These are phyloP conservation scores for Microctenopoma stevenorrisi DNA, from an alignment of 2,797 vertebrate species.

Conservation along the genomic window DNA sequence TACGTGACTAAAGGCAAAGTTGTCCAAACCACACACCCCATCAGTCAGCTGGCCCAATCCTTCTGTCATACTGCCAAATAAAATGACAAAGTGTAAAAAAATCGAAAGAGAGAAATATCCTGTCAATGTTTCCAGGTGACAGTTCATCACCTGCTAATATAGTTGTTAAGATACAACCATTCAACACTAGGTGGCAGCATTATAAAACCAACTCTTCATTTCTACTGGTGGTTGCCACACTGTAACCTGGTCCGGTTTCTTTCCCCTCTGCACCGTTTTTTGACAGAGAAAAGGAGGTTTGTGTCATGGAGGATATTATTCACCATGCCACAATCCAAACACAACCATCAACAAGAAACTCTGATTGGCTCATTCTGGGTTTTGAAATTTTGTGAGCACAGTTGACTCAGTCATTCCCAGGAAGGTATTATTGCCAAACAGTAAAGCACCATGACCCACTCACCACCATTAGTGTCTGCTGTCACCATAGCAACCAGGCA, in stretches of 20 bases:
- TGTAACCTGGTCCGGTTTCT: slow-evolving; percentile 64
- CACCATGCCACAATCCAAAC: slow-evolving; percentile 68
- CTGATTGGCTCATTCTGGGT: slow-evolving; percentile 35
- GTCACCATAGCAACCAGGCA: slow-evolving; percentile 69
- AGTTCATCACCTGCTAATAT: neutral
- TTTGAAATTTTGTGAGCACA: slow-evolving; percentile 29
- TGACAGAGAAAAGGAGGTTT: slow-evolving; percentile 31
- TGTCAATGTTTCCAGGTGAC: neutral
- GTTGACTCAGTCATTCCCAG: slow-evolving; percentile 72
- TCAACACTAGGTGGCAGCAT: slow-evolving; percentile 77
- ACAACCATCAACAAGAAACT: slow-evolving; percentile 39
- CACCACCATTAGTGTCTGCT: slow-evolving; percentile 49
- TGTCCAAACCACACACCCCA: slow-evolving; percentile 92
- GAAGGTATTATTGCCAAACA: slow-evolving; percentile 61
- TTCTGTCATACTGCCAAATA: slow-evolving; percentile 91
- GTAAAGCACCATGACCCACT: slow-evolving; percentile 58
- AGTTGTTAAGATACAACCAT: neutral
- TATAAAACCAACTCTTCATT: slow-evolving; percentile 13
- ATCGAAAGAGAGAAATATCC: neutral
- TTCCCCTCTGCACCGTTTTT: slow-evolving; percentile 45
- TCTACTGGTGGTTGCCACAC: slow-evolving; percentile 40
- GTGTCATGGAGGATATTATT: slow-evolving; percentile 83
- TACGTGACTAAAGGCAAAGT: slow-evolving; percentile 92
- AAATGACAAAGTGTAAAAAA: neutral
- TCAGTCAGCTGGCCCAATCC: slow-evolving; percentile 97